phyloP scores from a whole-genome alignment of 2,113 vertebrate species.

The Anas platyrhynchos region DNA sequence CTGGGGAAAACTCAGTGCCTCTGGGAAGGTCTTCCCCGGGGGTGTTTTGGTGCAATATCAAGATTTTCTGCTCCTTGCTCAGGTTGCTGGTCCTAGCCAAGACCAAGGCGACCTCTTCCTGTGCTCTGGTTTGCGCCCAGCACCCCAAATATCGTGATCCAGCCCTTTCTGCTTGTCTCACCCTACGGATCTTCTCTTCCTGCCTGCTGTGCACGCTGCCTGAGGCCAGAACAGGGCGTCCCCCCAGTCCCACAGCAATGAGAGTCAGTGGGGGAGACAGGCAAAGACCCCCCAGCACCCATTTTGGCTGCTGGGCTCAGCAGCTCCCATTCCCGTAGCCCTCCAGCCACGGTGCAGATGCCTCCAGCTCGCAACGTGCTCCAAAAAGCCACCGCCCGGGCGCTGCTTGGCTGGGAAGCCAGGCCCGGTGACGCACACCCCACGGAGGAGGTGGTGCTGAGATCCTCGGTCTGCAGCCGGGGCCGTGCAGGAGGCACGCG shows the following conservation, averaged over 20 bases:
- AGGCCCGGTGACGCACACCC: not conserved
- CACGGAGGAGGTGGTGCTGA: accelerated
- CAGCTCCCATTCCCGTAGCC: not conserved
- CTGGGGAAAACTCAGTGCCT: not conserved
- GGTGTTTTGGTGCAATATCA: not conserved
- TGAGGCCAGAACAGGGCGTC: not conserved
- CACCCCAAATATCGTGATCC: not conserved
- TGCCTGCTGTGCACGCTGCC: not conserved
- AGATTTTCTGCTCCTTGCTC: not conserved
- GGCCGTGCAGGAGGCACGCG: accelerated
- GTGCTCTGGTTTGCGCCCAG: not conserved
- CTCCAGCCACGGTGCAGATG: not conserved
- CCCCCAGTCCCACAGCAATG: too few species aligned
- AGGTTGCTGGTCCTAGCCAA: not conserved
- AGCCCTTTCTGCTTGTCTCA: not conserved
- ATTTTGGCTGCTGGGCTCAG: not conserved
- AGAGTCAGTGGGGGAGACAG: too few species aligned
- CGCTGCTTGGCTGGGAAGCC: not conserved
- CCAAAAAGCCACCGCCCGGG: not conserved
- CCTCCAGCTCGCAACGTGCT: not conserved
- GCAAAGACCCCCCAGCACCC: not conserved
- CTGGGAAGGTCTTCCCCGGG: not conserved
- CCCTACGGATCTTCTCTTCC: not conserved
- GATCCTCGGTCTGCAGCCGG: accelerated
- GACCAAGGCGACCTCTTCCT: not conserved